Base-by-base conservation (phyloP, 2,113 vertebrate species). In the Cyprinodon variegatus region DNA sequence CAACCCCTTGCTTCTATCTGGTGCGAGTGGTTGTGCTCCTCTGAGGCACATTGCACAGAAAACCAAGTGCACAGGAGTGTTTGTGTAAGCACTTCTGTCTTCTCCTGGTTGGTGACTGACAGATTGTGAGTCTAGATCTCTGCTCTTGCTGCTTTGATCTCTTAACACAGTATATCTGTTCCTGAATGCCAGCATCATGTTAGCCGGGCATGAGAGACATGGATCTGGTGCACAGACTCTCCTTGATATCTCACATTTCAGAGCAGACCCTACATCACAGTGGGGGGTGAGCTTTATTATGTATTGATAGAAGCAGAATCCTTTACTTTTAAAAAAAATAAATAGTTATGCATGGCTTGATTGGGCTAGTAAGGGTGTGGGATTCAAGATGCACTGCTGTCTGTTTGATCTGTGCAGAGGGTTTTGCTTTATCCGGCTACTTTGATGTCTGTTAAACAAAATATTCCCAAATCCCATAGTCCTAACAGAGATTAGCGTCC, bases 381-480 rank as follows among this genome's bases (percentile, higher is more conserved):
- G 87, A 84, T 81, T 90, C 83, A 22, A 81, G 88, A 91, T 83
- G 83, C 82, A 88, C 83, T 86, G 80, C 86, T 84, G 72, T 76
- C 82, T 87, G 85, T 93, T 93, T 93, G 91, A 91, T 93, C 90
- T 93, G 87, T 89, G 79, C 86, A 82, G 89, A 86, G 72, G 86
- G 86, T 88, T 91, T 78, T 77, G 86, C 84, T 84, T 87, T 84
- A 90, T 90, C 86, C 59, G 39, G 76, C 59, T 83, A 89, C 91
- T 93, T 93, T 93, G 91, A 93, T 93, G 90, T 91, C 69, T 67
- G 78, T 92, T 79, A 90, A 92, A 91, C 90, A 93, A 93, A 93
- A 93, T 93, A 92, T 92, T 91, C 92, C 89, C 92, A 93, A 93
- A 93, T 93, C 92, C 92, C 92, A 91, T 68, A 91, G 92, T 93